Percentiles rank a stretch among this genome's conserved stretches.
Evolutionary conservation across 2,797 vertebrate species (phyloP).

Genomic region (Pseudotriccus pelzelni): DNA sequence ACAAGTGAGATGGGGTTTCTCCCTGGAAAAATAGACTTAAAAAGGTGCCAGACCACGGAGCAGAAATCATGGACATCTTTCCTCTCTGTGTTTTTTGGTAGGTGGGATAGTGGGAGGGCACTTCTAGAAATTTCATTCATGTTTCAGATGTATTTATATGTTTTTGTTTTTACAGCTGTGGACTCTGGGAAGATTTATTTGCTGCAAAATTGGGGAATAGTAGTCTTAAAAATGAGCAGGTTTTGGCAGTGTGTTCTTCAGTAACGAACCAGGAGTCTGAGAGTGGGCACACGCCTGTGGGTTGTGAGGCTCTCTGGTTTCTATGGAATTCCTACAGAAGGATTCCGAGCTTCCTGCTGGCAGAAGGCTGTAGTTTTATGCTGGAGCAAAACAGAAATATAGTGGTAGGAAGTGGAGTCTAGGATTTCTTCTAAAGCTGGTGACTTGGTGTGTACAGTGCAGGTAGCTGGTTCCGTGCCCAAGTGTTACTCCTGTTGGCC

Average conservation of each 20-base stretch:
- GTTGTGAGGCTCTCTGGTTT: not conserved
- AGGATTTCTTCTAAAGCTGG: not conserved
- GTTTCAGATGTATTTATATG: not conserved
- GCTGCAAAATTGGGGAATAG: not conserved
- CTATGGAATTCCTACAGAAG: not conserved
- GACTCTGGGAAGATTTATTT: not conserved
- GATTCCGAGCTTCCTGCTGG: not conserved
- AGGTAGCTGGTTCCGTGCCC: not conserved
- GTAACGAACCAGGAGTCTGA: not conserved
- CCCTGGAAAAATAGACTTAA: accelerated
- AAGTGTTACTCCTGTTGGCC: not conserved
- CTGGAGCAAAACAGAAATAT: not conserved
- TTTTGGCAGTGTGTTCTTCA: not conserved
- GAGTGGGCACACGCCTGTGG: not conserved
- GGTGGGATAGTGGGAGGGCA: not conserved
- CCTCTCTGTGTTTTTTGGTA: not conserved
- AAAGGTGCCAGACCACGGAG: not conserved
- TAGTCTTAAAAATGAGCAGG: not conserved
- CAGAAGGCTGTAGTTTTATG: not conserved
- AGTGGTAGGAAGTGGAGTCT: not conserved
- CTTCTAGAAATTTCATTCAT: not conserved
- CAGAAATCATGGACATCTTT: not conserved
- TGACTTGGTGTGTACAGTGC: not conserved
- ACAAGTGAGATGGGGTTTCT: not conserved
- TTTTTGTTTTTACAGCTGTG: not conserved